These are phyloP conservation scores for Antheraea mylitta DNA, from an alignment of 1,140 invertebrate species.

Conservation along the genomic window DNA sequence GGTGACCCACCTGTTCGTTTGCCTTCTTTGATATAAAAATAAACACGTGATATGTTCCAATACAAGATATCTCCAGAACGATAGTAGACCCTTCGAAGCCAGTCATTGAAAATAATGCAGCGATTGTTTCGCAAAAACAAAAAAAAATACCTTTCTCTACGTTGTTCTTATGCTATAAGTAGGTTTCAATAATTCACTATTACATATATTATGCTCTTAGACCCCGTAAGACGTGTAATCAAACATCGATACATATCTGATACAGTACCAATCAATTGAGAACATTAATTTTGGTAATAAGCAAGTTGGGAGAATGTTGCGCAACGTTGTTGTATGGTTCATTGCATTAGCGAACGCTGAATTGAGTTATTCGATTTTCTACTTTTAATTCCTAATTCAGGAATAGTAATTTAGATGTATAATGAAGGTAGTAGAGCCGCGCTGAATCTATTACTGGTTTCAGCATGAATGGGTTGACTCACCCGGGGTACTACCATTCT, in stretches of 20 bases:
- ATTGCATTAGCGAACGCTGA: neutral
- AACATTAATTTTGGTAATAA: conserved; percentile 5
- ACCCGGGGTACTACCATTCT: too few relatives aligned
- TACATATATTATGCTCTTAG: neutral
- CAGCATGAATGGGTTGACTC: too few relatives aligned
- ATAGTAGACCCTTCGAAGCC: too few relatives aligned
- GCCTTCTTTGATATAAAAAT: too few relatives aligned
- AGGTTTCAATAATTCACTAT: neutral
- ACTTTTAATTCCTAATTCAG: too few relatives aligned
- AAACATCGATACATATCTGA: conserved; percentile 1
- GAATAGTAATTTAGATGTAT: too few relatives aligned
- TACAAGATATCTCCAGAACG: too few relatives aligned
- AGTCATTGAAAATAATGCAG: too few relatives aligned
- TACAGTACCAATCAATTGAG: conserved; percentile 2
- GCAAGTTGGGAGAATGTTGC: neutral
- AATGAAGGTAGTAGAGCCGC: too few relatives aligned
- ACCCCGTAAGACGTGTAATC: neutral
- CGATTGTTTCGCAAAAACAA: neutral
- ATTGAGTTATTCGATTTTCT: neutral
- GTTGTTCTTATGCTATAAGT: neutral
- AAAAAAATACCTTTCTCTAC: neutral
- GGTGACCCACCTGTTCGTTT: too few relatives aligned
- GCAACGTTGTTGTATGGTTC: neutral
- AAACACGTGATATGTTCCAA: too few relatives aligned
- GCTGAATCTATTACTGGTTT: too few relatives aligned